Conservation (phyloP, 2,797 vertebrate genomes). For the Champsocephalus gunnari region DNA sequence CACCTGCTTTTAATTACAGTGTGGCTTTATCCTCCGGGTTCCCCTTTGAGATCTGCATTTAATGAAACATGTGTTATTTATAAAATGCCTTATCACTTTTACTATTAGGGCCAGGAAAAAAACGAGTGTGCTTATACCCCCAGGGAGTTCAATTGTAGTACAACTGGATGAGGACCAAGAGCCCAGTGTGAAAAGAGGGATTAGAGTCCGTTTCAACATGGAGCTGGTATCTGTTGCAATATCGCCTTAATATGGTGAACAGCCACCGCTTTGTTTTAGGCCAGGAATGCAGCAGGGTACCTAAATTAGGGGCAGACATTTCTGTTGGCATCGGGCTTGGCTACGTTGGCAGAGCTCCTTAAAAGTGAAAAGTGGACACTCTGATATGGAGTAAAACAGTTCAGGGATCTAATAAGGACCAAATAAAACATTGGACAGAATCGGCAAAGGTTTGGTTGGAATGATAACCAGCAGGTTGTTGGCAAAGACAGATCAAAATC, state of each 20-base stretch:
- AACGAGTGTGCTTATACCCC: conserved; percentile 26
- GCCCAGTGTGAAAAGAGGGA: conserved; percentile 69
- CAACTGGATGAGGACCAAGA: conserved; percentile 68
- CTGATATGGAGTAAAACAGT: conserved; percentile 20
- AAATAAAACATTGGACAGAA: not conserved
- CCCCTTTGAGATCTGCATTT: conserved; percentile 45
- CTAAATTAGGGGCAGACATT: conserved; percentile 70
- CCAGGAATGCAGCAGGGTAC: conserved; percentile 71
- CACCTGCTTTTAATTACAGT: conserved; percentile 59
- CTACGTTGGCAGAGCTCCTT: conserved; percentile 52
- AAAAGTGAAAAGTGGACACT: conserved; percentile 7
- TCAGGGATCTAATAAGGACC: not conserved
- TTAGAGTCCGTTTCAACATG: conserved; percentile 69
- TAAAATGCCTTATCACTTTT: conserved; percentile 54
- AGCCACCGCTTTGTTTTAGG: conserved; percentile 76
- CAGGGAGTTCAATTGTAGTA: conserved; percentile 52
- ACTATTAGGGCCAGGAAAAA: conserved; percentile 41
- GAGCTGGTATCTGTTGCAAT: conserved; percentile 75
- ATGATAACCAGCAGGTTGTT: not conserved
- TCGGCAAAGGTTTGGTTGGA: conserved; percentile 5
- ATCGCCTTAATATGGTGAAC: conserved; percentile 75
- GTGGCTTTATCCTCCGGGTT: conserved; percentile 24
- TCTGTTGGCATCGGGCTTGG: conserved; percentile 59
- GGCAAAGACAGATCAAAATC: not conserved
- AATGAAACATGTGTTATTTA: conserved; percentile 70